Conservation (phyloP, 1,140 invertebrate species). For the Galleria mellonella region DNA sequence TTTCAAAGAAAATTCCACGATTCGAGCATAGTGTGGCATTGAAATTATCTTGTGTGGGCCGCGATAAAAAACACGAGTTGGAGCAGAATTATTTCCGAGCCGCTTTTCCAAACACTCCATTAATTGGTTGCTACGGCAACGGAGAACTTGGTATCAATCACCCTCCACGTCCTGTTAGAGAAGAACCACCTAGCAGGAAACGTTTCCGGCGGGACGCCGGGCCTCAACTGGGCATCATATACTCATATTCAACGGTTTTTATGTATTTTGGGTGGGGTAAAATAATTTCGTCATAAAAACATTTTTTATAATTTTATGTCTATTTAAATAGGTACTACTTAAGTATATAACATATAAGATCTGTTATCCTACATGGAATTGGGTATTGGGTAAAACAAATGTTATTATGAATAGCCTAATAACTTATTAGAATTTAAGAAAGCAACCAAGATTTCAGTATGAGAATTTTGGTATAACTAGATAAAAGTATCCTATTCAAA, state of each 20-base stretch:
- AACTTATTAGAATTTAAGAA: too few relatives aligned
- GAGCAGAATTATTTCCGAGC: slow-evolving; percentile 52
- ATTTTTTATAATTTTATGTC: not conserved
- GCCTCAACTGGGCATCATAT: slow-evolving; percentile 43
- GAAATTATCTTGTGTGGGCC: slow-evolving; percentile 65
- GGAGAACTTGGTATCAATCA: slow-evolving; percentile 55
- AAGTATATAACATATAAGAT: too few relatives aligned
- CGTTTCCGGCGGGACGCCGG: slow-evolving; percentile 20
- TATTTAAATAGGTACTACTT: too few relatives aligned
- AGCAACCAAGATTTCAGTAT: too few relatives aligned
- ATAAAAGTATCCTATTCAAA: too few relatives aligned
- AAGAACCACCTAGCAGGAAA: slow-evolving; percentile 17
- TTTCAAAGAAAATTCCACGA: slow-evolving; percentile 47
- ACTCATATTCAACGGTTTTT: slow-evolving; percentile 59
- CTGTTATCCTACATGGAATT: too few relatives aligned
- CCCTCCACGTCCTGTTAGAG: slow-evolving; percentile 9
- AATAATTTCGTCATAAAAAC: slow-evolving; percentile 10
- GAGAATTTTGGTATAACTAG: too few relatives aligned
- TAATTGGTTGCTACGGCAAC: slow-evolving; percentile 58
- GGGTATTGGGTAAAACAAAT: too few relatives aligned
- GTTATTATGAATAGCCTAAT: too few relatives aligned
- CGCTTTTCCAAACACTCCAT: slow-evolving; percentile 49
- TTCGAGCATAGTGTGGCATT: slow-evolving; percentile 54
- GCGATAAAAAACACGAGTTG: slow-evolving; percentile 43
- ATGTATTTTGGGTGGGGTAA: slow-evolving; percentile 63